A percentile compares a stretch with the other conserved stretches of the same genome.
Evolutionary conservation across 2,888 invertebrate species (phyloP).

Genomic region (Habroteleia sp.): DNA sequence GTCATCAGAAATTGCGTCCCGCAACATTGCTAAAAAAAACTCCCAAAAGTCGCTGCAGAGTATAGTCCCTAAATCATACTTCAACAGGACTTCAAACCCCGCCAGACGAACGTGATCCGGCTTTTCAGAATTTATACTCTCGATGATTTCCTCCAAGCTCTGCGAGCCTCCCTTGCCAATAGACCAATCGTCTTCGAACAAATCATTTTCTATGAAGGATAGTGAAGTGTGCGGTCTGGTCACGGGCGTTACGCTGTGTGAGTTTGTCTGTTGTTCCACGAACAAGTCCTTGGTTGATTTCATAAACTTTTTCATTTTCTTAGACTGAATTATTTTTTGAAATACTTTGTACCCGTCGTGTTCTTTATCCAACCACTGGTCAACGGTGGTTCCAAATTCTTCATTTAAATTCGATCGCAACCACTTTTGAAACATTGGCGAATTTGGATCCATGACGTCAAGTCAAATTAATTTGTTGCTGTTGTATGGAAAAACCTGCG

Average conservation of each 20-base stretch:
- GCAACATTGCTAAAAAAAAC: conserved; percentile 69
- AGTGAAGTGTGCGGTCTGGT: conserved; percentile 70
- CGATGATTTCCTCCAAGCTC: conserved; percentile 69
- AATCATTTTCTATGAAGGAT: conserved; percentile 71
- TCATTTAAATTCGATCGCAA: conserved; percentile 73
- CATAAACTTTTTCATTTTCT: conserved; percentile 71
- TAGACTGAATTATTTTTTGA: conserved; percentile 70
- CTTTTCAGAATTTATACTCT: conserved; percentile 72
- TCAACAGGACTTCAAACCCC: conserved; percentile 76
- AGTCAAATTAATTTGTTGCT: too few relatives aligned
- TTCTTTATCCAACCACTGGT: conserved; percentile 67
- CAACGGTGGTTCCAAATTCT: conserved; percentile 71
- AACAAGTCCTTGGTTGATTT: conserved; percentile 68
- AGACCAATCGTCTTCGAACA: conserved; percentile 76
- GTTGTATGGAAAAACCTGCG: too few relatives aligned
- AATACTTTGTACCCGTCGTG: conserved; percentile 67
- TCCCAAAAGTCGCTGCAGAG: conserved; percentile 70
- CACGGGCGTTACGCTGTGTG: conserved; percentile 50
- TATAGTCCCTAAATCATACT: conserved; percentile 72
- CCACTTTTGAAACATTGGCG: conserved; percentile 73
- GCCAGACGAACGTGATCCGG: conserved; percentile 78
- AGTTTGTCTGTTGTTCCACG: conserved; percentile 64
- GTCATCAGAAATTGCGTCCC: conserved; percentile 74
- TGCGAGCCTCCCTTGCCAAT: conserved; percentile 66
- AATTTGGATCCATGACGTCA: conserved; percentile 72